Evolutionary conservation across 37 sponge, comb jelly and placozoan species (phyloP), one percentile per base, ranked within the genome.

Genomic region (Axinella damicornis): DNA sequence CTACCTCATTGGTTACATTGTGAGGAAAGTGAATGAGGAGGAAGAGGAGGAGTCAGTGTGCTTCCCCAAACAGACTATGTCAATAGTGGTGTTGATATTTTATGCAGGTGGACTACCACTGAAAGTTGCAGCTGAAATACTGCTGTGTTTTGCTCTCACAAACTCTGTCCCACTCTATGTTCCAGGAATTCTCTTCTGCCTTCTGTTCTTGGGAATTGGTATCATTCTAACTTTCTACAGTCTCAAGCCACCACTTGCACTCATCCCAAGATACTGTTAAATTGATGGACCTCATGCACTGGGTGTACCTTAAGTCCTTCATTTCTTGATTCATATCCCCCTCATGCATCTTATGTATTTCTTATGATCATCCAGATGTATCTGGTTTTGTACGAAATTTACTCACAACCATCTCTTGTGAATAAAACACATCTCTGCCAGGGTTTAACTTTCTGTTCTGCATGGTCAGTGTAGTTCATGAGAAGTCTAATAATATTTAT

Each of bases 1-100:
- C 63, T 82, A 82, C 46, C 83, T 82, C 63, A n/a, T 56, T 31
- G 31, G 34, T 12, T 82, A 82, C 83, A 71, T 82, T 22, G 22
- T 18, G 5, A 32, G 28, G 46, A 41, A n/a, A 53, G 37, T 69
- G 11, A 37, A 14, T 15, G 66, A 63, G 34, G 63, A 36, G 28
- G 32, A 36, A n/a, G 77, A 57, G 5, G 62, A 77, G 9, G n/a
- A 72, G 2, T 35, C 53, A 19, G 2, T 38, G 5, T 69, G 70
- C 28, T 82, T 71, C 20, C 73, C 83, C 12, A 22, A 39, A 0
- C 83, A 82, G n/a, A 18, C 33, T 31, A 9, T 71, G 1, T 57
- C 72, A 13, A 38, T 71, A 2, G 25, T 71, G 14, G 39, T 40
- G 24, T 19, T 58, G 16, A 58, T 82, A 20, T 16, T 69, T 22